phyloP scores from a whole-genome alignment of 2,113 vertebrate genomes.

The Cairina moschata region DNA sequence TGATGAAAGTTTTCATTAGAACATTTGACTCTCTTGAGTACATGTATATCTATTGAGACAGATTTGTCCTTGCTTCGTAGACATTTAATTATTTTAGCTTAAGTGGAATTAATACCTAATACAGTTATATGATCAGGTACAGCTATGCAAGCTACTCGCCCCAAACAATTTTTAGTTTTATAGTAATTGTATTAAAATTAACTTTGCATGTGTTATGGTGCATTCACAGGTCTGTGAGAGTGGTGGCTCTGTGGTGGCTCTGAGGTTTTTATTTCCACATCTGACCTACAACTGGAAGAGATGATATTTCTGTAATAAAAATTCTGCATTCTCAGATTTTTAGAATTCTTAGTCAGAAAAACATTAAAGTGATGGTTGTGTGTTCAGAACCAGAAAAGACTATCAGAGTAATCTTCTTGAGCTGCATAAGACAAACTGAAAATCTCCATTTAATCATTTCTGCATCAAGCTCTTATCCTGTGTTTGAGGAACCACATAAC shows the following conservation, averaged over 20 bases:
- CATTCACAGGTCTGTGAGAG: neutral
- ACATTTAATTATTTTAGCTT: neutral
- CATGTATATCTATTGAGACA: neutral
- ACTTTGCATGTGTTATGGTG: rapidly evolving
- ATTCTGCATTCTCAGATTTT: neutral
- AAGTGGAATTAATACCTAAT: neutral
- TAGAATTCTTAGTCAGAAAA: neutral
- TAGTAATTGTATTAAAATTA: neutral
- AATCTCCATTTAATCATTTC: neutral
- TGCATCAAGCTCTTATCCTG: neutral
- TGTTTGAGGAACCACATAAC: neutral
- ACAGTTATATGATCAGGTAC: neutral
- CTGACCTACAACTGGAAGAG: neutral
- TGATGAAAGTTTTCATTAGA: neutral
- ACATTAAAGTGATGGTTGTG: rapidly evolving
- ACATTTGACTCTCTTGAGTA: neutral
- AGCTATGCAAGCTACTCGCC: neutral
- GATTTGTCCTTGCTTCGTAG: neutral
- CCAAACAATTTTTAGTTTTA: neutral
- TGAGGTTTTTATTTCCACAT: neutral
- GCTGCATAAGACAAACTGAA: neutral
- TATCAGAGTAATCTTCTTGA: neutral
- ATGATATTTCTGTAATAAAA: neutral
- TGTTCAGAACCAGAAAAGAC: neutral
- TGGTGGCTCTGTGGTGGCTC: neutral